Evolutionary conservation across 2,113 vertebrate species (phyloP).

Genomic region (Cryptotis parvus): DNA sequence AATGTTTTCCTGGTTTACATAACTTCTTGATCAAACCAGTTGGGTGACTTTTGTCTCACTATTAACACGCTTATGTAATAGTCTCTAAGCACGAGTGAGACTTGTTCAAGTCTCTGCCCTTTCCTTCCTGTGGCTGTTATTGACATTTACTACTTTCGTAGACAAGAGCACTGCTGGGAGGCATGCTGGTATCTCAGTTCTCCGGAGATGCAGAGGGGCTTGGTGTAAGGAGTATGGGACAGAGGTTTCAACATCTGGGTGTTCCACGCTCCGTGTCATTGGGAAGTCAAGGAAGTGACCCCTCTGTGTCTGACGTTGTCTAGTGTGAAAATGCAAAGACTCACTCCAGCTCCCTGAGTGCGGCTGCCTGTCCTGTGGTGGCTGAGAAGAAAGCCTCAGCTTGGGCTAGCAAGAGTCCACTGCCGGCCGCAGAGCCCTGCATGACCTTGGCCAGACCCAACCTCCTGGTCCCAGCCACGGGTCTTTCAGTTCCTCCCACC

Average conservation of each 20-base stretch:
- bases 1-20: conserved; percentile 14
- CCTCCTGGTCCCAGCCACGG: no score
- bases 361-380: no score
- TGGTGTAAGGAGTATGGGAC: not conserved
- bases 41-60: conserved; percentile 15
- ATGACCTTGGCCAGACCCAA: not conserved
- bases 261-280: not conserved
- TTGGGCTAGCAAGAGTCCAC: not conserved
- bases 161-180: no score
- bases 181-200: no score
- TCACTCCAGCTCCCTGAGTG: no score
- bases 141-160: no score
- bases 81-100: conserved; percentile 7
- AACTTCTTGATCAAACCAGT: not conserved
- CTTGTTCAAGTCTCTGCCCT: not conserved
- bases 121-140: not conserved
- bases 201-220: not conserved
- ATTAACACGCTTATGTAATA: conserved; percentile 8
- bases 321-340: no score
- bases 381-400: not conserved
- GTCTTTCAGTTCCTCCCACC: no score
- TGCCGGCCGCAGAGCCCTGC: not conserved
- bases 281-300: not conserved
- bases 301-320: not conserved
- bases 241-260: not conserved